Base-by-base conservation (phyloP, 2,113 vertebrate genomes). In the Oenanthe melanoleuca region DNA sequence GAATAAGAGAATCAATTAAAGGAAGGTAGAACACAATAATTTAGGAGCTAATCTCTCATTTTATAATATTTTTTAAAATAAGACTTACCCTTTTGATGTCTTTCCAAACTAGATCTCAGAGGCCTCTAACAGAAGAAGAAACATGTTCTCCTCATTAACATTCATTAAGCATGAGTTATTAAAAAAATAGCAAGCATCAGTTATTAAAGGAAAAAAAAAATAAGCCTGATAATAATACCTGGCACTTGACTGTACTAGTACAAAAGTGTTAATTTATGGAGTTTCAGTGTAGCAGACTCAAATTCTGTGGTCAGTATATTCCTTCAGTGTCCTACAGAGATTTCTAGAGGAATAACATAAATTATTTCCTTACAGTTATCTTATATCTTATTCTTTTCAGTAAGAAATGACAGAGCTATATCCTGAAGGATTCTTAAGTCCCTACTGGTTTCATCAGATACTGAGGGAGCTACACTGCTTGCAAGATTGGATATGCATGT, bases 71-170 rank as follows among this genome's bases (percentile, higher is more conserved):
- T 49, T 84, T 87, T 8, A 1, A 60, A 78, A 75, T 50, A 72
- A 96, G 80, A 80, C 18, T 85, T 91, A 45, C 22, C 18, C 29
- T 89, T 96, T 91, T 92, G 74, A 79, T 90, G 45, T 91, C 71
- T 93, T 91, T 78, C 74, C n/a, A 93, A 93, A 93, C 50, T 64
- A 91, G 78, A 94, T 50, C 52, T 78, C 20, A 53, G 95, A 81
- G 60, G 19, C 25, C 69, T 89, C 37, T 85, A 64, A 55, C 22
- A 94, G 80, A 69, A 55, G 37, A 55, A 94, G 18, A 80, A 63
- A 45, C 53, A 64, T 61, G 18, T 63, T 94, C 44, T 74, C 8
- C 4, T 91, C 56, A 78, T 94, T 91, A 91, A 65, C 50, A 80
- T 79, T 86, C 14, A 87, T 83, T 85, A 74, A 64, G 20, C 33